Base-by-base conservation (phyloP, 2,113 vertebrate species). In the Rattus rattus region DNA sequence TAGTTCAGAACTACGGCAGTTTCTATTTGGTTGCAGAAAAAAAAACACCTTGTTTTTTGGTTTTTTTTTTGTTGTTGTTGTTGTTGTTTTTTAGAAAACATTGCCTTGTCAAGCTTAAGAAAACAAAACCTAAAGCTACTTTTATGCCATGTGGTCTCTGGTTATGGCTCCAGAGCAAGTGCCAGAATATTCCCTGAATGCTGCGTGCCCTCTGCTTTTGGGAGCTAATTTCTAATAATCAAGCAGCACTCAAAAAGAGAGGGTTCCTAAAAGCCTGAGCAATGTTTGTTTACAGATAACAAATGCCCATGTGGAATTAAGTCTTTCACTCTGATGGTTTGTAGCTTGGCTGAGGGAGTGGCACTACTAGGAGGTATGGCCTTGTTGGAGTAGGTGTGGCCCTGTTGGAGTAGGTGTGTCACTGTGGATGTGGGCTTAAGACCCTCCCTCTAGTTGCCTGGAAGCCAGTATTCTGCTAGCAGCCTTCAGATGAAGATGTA, bases 191-290 rank as follows among this genome's bases (percentile, higher is more conserved):
- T 83, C 19, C 79, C 75, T 89, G 65, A 92, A 94, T 95, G 93
- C 92, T 77, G 87, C 11, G 75, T 52, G 75, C 9, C 52, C 93
- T 95, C 89, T 93, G 36, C 97, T 95, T 77, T 0, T 61, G 95
- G 86, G 97, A 85, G 69, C 85, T 92, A 95, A 97, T 97, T 98
- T 98, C 90, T 97, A 77, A 94, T 97, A 90, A 54, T 56, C 52
- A 96, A 98, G 93, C 98, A 98, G 95, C 26, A 96, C 39, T 97
- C 72, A 80, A 70, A 93, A 95, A 94, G 96, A 93, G 70, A 63
- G 20, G 67, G 67, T 84, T 5, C 86, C 97, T 95, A 87, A 97
- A 98, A 97, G 80, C 92, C 94, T 91, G 94, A 94, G 91, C n/a
- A 88, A 92, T 73, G 94, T 94, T 97, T 84, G 94, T 85, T 92